Base-by-base conservation (phyloP, 2,888 invertebrate species). In the Agriopis aurantiaria region DNA sequence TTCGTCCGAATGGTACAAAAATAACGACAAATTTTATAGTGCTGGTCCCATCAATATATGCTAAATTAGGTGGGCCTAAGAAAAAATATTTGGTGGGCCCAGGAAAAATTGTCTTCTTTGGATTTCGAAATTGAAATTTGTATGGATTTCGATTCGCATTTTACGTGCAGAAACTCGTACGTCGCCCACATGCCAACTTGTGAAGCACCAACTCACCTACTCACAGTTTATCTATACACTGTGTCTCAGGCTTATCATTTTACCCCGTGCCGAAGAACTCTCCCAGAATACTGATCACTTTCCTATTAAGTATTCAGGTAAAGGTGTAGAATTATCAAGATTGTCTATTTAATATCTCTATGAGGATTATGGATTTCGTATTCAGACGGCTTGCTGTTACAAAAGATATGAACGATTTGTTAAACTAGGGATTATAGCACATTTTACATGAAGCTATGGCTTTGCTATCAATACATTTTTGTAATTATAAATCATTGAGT, bases 231-330 rank as follows among this genome's bases (percentile, higher is more conserved):
- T 49, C 8, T 6, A 11, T 52, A 17, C 52, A 69, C 52, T 65
- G 59, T 41, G 58, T 66, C 40, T 58, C 11, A 51, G 49, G 90
- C 90, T 91, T 91, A 91, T 91, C 90, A 67, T 71, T 70, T 71
- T 67, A 71, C 59, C 62, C 59, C 55, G 84, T 81, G 73, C 78
- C 80, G 72, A 67, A 68, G 86, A 82, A 91, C 92, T 85, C 86
- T 80, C 82, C 75, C 81, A 81, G 93, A 93, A 93, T 93, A 92
- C 92, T 93, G 92, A 93, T 93, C 84, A 83, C 82, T 79, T 83
- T 79, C 81, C 84, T 80, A 88, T 92, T 92, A 88, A 84, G 91
- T 89, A 93, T 93, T 87, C 93, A 89, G 87, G 88, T 89, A 85
- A 87, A 90, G 88, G 87, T 86, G 84, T 84, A 80, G 88, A 85